phyloP scores from a whole-genome alignment of 2,888 invertebrate species.

The Noctua fimbriata region DNA sequence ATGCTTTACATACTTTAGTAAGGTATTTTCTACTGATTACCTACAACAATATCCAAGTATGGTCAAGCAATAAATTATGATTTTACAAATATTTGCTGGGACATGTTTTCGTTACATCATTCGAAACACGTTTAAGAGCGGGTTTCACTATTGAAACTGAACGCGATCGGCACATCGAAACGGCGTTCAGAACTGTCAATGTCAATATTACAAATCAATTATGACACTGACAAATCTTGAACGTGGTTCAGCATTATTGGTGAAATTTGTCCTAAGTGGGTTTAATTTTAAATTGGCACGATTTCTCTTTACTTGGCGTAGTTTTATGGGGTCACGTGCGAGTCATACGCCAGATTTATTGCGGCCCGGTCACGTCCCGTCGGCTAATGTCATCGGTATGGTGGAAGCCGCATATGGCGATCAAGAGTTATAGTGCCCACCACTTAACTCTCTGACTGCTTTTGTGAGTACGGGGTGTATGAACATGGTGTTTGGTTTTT shows the following conservation, averaged over 20 bases:
- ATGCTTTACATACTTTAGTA: background rate
- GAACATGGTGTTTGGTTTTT: background rate
- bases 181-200: background rate
- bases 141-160: background rate
- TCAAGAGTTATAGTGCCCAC: constrained; percentile 77
- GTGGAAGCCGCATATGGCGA: constrained; percentile 65
- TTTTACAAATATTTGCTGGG: background rate
- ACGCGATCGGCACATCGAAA: background rate
- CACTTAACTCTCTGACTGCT: constrained; percentile 65
- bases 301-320: constrained; percentile 54
- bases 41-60: background rate
- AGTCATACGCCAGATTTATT: constrained; percentile 67
- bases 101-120: background rate
- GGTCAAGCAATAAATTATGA: background rate
- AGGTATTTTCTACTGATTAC: background rate
- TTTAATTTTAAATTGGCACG: constrained; percentile 44
- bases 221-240: background rate
- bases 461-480: constrained; percentile 5
- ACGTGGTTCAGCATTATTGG: background rate
- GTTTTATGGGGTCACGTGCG: constrained; percentile 63
- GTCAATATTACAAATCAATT: background rate
- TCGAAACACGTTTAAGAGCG: background rate
- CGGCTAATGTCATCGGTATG: constrained; percentile 71
- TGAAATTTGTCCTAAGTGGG: background rate
- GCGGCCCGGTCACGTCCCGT: constrained; percentile 73